phyloP scores from a whole-genome alignment of 2,888 invertebrate genomes.

The Orthosia gothica region DNA sequence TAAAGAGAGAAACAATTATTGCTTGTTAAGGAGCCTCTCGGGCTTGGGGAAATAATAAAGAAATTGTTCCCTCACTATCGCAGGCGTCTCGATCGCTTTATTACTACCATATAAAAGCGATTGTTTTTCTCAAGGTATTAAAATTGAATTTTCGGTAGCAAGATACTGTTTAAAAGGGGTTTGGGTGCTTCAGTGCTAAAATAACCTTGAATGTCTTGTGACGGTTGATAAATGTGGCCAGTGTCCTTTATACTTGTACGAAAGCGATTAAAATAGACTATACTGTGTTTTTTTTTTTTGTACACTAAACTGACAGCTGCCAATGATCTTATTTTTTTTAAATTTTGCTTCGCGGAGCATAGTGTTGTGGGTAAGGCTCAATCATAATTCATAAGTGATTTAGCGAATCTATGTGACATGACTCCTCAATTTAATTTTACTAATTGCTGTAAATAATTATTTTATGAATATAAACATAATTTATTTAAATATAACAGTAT shows the following conservation, averaged over 20 bases:
- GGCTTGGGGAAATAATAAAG: slow-evolving; percentile 78
- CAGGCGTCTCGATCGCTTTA: slow-evolving; percentile 73
- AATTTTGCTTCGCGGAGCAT: too few species aligned
- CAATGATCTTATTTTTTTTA: too few species aligned
- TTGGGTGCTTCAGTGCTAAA: slow-evolving; percentile 5
- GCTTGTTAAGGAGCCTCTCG: slow-evolving; percentile 79
- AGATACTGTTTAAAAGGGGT: slow-evolving; percentile 27
- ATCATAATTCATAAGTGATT: too few species aligned
- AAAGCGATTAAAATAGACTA: neutral
- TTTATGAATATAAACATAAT: too few species aligned
- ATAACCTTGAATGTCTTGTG: slow-evolving; percentile 17
- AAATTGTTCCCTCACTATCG: slow-evolving; percentile 68
- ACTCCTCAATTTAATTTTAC: too few species aligned
- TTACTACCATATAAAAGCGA: slow-evolving; percentile 69
- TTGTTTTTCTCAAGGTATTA: slow-evolving; percentile 63
- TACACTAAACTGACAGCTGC: too few species aligned
- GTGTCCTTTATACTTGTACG: neutral
- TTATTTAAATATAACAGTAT: too few species aligned
- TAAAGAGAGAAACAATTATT: slow-evolving; percentile 82
- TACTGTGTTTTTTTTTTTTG: too few species aligned
- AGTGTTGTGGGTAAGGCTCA: too few species aligned
- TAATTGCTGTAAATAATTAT: too few species aligned
- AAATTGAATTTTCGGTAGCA: slow-evolving; percentile 51
- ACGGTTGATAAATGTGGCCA: neutral
- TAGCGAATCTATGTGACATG: too few species aligned